Evolutionary conservation across 2,113 vertebrate species (phyloP), one percentile per base, ranked within the genome.

Genomic region (Heterocephalus glaber): DNA sequence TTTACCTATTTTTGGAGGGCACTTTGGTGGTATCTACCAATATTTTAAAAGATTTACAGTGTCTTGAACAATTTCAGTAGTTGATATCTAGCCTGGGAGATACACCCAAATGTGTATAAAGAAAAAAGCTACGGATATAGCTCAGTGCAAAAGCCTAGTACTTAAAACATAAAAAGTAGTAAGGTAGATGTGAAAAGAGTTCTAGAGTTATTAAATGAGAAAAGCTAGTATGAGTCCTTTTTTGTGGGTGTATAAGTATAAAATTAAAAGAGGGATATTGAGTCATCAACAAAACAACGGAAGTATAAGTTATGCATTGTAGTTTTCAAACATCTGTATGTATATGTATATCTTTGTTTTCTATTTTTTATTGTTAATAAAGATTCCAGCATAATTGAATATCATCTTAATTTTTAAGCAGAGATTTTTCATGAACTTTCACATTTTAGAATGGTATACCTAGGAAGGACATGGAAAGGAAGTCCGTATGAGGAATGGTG

Each of bases 381-480:
- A 56, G 28, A 86, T 77, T 6, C 12, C 16, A 92, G 35, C 11
- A 89, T n/a, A 85, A 65, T 52, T 93, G 88, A 33, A 93, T 66
- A 85, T 63, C 61, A 70, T 79, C 86, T 86, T 82, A 58, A 83
- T 60, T 92, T 61, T 85, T 81, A 86, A 63, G 33, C 70, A 52
- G 28, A 61, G 22, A 26, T 56, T 96, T n/a, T 30, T 93, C n/a
- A 56, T 2, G 44, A 97, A 63, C 4, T 70, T 89, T 90, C 20
- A 35, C 33, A 56, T 38, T 95, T 77, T 77, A 89, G 54, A 96
- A 83, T 52, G 52, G 61, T 56, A 20, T 19, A 19, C 33, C 9
- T 81, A 83, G 22, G 38, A 87, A 80, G 14, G n/a, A 66, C 26
- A 20, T 44, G 13, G 47, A 77, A 35, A 63, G 61, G 74, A 96